Conservation (phyloP, 2,797 vertebrate species). For the Furcifer pardalis region DNA sequence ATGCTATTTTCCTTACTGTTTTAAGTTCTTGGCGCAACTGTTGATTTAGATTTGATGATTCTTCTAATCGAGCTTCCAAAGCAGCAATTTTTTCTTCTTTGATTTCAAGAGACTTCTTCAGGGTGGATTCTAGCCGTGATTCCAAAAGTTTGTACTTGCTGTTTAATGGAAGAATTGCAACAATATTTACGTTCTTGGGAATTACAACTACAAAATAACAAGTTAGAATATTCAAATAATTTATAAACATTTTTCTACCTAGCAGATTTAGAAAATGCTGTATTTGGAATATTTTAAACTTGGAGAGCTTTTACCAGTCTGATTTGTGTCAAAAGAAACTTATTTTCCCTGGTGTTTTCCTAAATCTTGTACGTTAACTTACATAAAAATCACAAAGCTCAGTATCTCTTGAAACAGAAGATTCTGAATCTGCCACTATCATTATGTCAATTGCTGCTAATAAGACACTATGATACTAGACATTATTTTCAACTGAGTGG, state of each 20-base stretch:
- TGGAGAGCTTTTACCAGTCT: background rate
- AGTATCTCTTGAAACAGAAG: background rate
- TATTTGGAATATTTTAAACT: background rate
- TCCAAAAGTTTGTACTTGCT: constrained; percentile 94
- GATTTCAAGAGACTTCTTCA: constrained; percentile 97
- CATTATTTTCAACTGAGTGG: constrained; percentile 13
- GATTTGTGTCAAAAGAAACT: background rate
- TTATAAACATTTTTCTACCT: background rate
- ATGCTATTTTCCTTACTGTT: constrained; percentile 82
- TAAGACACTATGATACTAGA: background rate
- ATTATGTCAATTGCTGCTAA: background rate
- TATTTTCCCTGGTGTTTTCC: background rate
- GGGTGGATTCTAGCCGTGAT: constrained; percentile 92
- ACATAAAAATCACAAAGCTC: background rate
- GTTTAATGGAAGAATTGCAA: constrained; percentile 54
- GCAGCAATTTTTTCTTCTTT: constrained; percentile 98
- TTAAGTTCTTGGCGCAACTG: constrained; percentile 97
- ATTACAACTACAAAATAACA: background rate
- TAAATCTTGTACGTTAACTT: background rate
- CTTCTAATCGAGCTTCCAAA: constrained; percentile 95
- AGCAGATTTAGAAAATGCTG: background rate
- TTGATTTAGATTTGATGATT: constrained; percentile 97
- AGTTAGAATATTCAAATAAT: background rate
- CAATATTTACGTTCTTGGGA: constrained; percentile 20
- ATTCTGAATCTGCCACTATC: background rate